Base-by-base conservation (phyloP, 2,888 invertebrate genomes). In the Bugula neritina region DNA sequence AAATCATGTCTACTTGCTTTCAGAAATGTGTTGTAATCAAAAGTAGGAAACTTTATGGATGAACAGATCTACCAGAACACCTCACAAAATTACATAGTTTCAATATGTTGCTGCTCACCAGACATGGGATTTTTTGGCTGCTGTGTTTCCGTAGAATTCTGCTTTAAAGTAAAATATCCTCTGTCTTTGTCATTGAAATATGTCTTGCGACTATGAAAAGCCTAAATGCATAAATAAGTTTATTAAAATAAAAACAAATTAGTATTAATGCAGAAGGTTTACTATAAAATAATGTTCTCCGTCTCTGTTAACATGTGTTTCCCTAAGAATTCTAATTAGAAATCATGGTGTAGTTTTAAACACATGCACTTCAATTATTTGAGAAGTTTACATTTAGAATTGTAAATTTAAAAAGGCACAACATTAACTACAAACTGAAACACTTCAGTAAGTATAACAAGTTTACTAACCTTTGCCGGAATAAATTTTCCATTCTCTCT, bases 401-500 rank as follows among this genome's bases (percentile, higher is more conserved):
- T n/a, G n/a, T n/a, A n/a, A n/a, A n/a, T n/a, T n/a, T n/a, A n/a
- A n/a, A n/a, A n/a, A n/a, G n/a, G n/a, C 43, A 43, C 17, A 43
- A 43, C 43, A 43, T 43, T 5, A 43, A 43, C 5, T 43, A 43
- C 43, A 17, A 43, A 10, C 17, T 43, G 43, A 43, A 17, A 43
- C 5, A 43, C 17, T n/a, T 10, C 17, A 10, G 43, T 17, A 43
- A 43, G 43, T 17, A 43, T 43, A 43, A 43, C 17, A 17, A 43
- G 17, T 43, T 5, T 43, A 43, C 43, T 43, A 43, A 83, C 85
- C 79, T 92, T 90, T 77, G 92, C 90, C 0, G 96, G 94, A 75
- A 99, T 88, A 82, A 93, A 97, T 82, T 93, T 93, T n/a, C 95
- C 96, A 87, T 99, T 98, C 86, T 99, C 98, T 72, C 99, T 88